Evolutionary conservation across 2,888 invertebrate species (phyloP).

Genomic region (Tipula vernalis): DNA sequence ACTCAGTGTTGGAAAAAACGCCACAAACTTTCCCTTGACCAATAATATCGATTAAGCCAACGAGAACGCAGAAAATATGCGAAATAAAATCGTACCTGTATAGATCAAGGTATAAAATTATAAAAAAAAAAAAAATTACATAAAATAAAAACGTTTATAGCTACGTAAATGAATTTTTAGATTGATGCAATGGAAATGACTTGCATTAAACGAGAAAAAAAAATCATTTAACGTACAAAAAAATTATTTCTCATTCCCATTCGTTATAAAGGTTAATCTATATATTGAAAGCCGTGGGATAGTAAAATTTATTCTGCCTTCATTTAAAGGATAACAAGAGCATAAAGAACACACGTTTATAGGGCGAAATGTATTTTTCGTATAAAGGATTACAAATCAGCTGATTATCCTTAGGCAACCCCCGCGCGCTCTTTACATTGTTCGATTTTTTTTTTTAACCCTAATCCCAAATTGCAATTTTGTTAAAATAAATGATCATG

Average conservation of each 20-base stretch:
- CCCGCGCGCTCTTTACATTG: background rate
- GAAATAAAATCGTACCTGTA: background rate
- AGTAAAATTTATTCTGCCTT: background rate
- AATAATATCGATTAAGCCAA: background rate
- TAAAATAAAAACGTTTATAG: background rate
- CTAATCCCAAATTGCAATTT: background rate
- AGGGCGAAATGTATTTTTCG: background rate
- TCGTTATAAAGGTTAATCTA: background rate
- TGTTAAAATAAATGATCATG: background rate
- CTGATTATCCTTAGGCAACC: background rate
- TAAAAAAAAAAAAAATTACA: no score
- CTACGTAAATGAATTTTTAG: background rate
- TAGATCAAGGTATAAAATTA: background rate
- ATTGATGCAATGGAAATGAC: constrained; percentile 4
- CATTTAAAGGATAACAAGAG: background rate
- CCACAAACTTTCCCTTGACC: no score
- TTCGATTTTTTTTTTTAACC: background rate
- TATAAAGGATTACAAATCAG: background rate
- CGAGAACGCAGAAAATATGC: background rate
- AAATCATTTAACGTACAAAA: background rate
- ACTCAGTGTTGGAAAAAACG: no score
- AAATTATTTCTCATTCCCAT: background rate
- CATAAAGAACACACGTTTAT: background rate
- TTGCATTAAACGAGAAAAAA: background rate
- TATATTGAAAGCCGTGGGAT: background rate